Evolutionary conservation across 2,113 vertebrate species (phyloP), one percentile per base, ranked within the genome.

Genomic region (Hyperoodon ampullatus): DNA sequence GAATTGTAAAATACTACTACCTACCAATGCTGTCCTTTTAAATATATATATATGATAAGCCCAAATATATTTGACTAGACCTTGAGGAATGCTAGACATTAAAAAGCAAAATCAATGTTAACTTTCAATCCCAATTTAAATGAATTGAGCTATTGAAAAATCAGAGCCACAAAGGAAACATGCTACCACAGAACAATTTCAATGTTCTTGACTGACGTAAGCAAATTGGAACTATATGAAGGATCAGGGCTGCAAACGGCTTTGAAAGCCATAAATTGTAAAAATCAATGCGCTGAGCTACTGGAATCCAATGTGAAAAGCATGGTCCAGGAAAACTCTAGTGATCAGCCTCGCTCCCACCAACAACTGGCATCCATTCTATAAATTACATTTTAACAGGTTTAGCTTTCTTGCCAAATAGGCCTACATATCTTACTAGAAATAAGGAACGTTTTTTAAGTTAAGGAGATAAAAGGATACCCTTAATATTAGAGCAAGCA

Each of bases 191-290:
- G 92, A 95, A 92, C 87, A 82, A 92, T 97, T 93, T 97, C 85
- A 86, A n/a, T 95, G 80, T 66, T 97, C 92, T 90, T 95, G 83
- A 98, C 90, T 93, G 92, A 94, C 95, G 94, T 91, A 97, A 97
- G 90, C 90, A 95, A 96, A 97, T 97, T 94, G 95, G 71, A 98
- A 93, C 80, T 85, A 33, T 88, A 74, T 86, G 87, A 95, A 97
- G 70, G 75, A 97, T 97, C 90, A 93, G 88, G 77, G 66, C 90
- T 96, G 90, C 84, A 96, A 97, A 97, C 86, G 88, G 66, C 92
- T 97, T 88, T 97, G 96, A 95, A 95, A 94, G 95, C 93, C 83
- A 94, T 97, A 95, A 97, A 97, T 96, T 97, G 71, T 96, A 91
- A 97, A 97, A 97, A 97, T 98, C 97, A 97, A 96, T 98, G 95